Percentiles rank a stretch among this genome's conserved stretches.
Conservation (phyloP, 2,797 vertebrate species). For the Taenioides sp. region DNA sequence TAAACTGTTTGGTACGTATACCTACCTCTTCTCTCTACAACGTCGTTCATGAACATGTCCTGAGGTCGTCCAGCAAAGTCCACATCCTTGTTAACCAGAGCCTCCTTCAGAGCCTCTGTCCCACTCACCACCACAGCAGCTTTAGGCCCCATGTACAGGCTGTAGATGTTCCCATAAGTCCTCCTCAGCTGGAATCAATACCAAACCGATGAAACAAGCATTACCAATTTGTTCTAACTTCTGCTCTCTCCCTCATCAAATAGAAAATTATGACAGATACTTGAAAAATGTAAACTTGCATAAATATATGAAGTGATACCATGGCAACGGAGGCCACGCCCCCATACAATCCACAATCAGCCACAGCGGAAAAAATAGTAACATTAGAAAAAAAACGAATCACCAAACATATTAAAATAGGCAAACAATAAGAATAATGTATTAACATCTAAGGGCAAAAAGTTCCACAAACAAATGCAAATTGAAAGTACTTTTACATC, state of each 20-base stretch:
- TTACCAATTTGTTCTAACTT: not conserved
- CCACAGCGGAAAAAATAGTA: too few relatives aligned
- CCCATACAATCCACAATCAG: too few relatives aligned
- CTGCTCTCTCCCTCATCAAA: too few relatives aligned
- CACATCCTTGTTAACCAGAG: conserved; percentile 47
- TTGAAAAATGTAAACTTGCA: not conserved
- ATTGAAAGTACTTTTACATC: too few relatives aligned
- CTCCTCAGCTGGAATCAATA: conserved; percentile 52
- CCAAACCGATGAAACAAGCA: not conserved
- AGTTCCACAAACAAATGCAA: too few relatives aligned
- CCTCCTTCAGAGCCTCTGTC: conserved; percentile 75
- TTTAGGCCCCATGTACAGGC: conserved; percentile 61
- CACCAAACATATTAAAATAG: too few relatives aligned
- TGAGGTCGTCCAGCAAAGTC: conserved; percentile 74
- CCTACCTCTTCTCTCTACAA: conserved; percentile 51
- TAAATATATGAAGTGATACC: too few relatives aligned
- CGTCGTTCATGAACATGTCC: conserved; percentile 52
- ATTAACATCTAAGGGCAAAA: too few relatives aligned
- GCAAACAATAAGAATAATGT: too few relatives aligned
- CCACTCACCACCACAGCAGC: conserved; percentile 72
- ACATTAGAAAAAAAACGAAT: too few relatives aligned
- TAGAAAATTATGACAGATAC: too few relatives aligned
- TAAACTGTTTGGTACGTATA: conserved; percentile 27
- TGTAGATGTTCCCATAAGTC: conserved; percentile 72
- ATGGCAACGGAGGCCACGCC: too few relatives aligned